A percentile compares a stretch with the other conserved stretches of the same genome.
Conservation (phyloP, 2,888 invertebrate species). For the Apamea crenata region DNA sequence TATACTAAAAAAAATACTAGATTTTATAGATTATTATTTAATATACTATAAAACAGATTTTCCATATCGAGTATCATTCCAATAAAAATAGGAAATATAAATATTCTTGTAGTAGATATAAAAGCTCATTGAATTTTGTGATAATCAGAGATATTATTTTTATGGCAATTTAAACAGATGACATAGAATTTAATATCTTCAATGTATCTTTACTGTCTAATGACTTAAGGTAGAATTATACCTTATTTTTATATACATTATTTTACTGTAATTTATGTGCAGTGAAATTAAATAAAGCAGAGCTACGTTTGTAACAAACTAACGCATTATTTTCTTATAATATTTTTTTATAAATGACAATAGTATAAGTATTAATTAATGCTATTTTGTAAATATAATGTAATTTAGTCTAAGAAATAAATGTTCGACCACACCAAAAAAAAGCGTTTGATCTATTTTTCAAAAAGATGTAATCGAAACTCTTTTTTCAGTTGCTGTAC, state of each 20-base stretch:
- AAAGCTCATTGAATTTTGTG: slow-evolving; percentile 53
- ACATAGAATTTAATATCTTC: slow-evolving; percentile 12
- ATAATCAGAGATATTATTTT: slow-evolving; percentile 48
- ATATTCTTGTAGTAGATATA: slow-evolving; percentile 12
- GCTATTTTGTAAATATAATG: slow-evolving; percentile 35
- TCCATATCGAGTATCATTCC: slow-evolving; percentile 45
- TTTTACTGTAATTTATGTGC: not conserved
- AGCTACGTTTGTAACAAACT: slow-evolving; percentile 38
- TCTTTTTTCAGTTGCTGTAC: not conserved
- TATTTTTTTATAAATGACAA: slow-evolving; percentile 49
- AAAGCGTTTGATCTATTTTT: not conserved
- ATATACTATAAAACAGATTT: slow-evolving; percentile 9
- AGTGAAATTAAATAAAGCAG: not conserved
- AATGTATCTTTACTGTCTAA: not conserved
- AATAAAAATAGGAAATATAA: slow-evolving; percentile 36
- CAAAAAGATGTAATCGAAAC: not conserved
- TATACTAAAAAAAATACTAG: slow-evolving; percentile 8
- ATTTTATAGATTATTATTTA: not conserved
- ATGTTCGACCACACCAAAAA: slow-evolving; percentile 1
- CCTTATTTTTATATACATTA: not conserved
- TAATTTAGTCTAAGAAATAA: slow-evolving; percentile 28
- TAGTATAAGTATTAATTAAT: slow-evolving; percentile 46
- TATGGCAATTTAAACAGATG: slow-evolving; percentile 14
- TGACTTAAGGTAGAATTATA: not conserved
- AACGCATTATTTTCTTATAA: slow-evolving; percentile 36